Conservation (phyloP, 2,888 invertebrate species). For the Agonum fuliginosum region DNA sequence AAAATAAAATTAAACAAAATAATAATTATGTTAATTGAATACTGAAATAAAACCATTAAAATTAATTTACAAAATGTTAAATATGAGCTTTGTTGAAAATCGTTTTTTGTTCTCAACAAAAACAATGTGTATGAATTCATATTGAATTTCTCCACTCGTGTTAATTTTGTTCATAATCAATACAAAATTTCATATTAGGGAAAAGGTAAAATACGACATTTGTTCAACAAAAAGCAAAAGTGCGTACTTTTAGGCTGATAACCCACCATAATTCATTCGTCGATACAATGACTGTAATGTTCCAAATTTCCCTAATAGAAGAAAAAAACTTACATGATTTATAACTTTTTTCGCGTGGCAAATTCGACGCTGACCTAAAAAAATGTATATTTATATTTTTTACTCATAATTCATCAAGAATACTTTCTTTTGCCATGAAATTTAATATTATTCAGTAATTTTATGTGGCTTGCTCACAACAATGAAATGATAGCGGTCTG, state of each 20-base stretch:
- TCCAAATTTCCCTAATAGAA: slow-evolving; percentile 43
- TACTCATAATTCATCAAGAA: slow-evolving; percentile 46
- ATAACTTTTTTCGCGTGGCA: slow-evolving; percentile 47
- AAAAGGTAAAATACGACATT: slow-evolving; percentile 37
- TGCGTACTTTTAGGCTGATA: slow-evolving; percentile 24
- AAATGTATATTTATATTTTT: slow-evolving; percentile 49
- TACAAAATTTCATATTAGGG: slow-evolving; percentile 39
- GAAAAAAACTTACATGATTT: slow-evolving; percentile 45
- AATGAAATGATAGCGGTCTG: slow-evolving; percentile 3
- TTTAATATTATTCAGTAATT: slow-evolving; percentile 34
- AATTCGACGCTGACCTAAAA: slow-evolving; percentile 40
- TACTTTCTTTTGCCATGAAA: slow-evolving; percentile 40
- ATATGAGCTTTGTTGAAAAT: slow-evolving; percentile 7
- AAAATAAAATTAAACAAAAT: slow-evolving; percentile 19
- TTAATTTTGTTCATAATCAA: slow-evolving; percentile 32
- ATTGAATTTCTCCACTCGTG: neutral
- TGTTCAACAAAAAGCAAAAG: slow-evolving; percentile 37
- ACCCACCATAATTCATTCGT: slow-evolving; percentile 36
- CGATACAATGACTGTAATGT: slow-evolving; percentile 43
- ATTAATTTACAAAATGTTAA: neutral
- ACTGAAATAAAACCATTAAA: slow-evolving; percentile 1
- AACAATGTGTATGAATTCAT: neutral
- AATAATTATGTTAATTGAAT: slow-evolving; percentile 22
- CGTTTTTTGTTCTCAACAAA: neutral
- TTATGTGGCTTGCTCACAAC: neutral